These are phyloP conservation scores for Pogonophryne albipinna DNA, from an alignment of 2,797 vertebrate genomes.

Conservation along the genomic window DNA sequence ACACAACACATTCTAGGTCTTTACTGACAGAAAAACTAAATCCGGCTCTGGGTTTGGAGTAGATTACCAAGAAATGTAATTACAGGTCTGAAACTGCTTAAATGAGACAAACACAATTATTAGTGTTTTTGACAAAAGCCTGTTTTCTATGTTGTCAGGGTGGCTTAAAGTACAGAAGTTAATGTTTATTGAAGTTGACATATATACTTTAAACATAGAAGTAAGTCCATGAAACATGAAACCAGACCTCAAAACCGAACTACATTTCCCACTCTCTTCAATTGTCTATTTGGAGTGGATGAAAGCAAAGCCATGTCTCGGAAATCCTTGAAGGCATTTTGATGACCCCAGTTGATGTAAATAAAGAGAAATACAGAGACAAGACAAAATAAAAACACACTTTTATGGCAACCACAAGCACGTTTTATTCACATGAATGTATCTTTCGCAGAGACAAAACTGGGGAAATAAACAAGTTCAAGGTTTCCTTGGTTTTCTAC, in stretches of 20 bases:
- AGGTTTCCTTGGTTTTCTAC: slow-evolving; percentile 58
- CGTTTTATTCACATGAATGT: slow-evolving; percentile 82
- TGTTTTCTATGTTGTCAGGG: slow-evolving; percentile 12
- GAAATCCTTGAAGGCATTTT: slow-evolving; percentile 57
- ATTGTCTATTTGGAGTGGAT: slow-evolving; percentile 44
- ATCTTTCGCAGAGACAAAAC: slow-evolving; percentile 69
- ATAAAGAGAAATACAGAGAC: slow-evolving; percentile 28
- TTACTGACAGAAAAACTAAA: slow-evolving; percentile 13
- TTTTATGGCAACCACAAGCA: slow-evolving; percentile 74
- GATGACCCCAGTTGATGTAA: slow-evolving; percentile 36
- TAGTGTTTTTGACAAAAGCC: slow-evolving; percentile 7
- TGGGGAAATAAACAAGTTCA: slow-evolving; percentile 62
- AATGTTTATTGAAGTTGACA: slow-evolving; percentile 35
- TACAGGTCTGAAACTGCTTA: slow-evolving; percentile 20
- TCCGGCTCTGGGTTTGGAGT: slow-evolving; percentile 2
- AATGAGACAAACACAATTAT: slow-evolving; percentile 26
- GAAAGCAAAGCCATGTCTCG: slow-evolving; percentile 48
- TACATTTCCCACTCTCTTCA: slow-evolving; percentile 46
- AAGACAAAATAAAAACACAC: slow-evolving; percentile 64
- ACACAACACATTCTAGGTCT: slow-evolving; percentile 13
- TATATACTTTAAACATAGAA: slow-evolving; percentile 45
- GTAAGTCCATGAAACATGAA: slow-evolving; percentile 58
- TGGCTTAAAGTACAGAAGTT: slow-evolving; percentile 51
- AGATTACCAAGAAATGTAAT: slow-evolving; percentile 17
- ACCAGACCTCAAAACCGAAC: slow-evolving; percentile 66